Evolutionary conservation across 2,888 invertebrate genomes (phyloP), one percentile per base, ranked within the genome.

Genomic region (Eupithecia subumbrata): DNA sequence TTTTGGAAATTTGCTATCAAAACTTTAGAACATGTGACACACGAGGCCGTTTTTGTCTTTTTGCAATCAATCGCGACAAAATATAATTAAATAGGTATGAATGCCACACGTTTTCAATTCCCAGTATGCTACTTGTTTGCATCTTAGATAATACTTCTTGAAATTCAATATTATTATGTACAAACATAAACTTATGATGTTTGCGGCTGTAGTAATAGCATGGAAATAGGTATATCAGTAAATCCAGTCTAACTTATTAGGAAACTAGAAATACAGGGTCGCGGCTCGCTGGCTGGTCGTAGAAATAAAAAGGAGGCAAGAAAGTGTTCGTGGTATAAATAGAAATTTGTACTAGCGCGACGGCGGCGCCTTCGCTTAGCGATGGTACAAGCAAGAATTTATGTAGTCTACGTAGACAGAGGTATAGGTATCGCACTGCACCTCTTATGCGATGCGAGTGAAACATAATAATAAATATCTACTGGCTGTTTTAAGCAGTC

Each of bases 301-400:
- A 84, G 84, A 86, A 86, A 74, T 64, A 74, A 86, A 60, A 79
- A 80, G 77, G 81, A 71, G 77, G 72, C 79, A 90, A 85, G 90
- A 91, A 90, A 90, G 89, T 88, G 84, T 81, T 80, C 64, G 40
- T 76, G 82, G 69, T 89, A 89, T 85, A 88, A 89, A 90, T 90
- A 90, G 86, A 86, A 80, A 75, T 67, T 70, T 40, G 22, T 37
- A 67, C 12, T 14, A 3, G 18, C 71, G 11, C 68, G 52, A 71
- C 37, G 64, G 3, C 48, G 48, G 40, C 18, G 66, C 66, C n/a
- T 67, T 40, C 37, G 67, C 40, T 4, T 67, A 67, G 16, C 67
- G 8, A 64, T 8, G 18, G 16, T 56, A 56, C 56, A 8, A 25
- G 5, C 60, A 25, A 25, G 2, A 12, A 14, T 60, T 0, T 25